A percentile compares a stretch with the other conserved stretches of the same genome.
These are phyloP conservation scores for Ciconia nigra DNA, from an alignment of 2,797 vertebrate species.

Conservation along the genomic window DNA sequence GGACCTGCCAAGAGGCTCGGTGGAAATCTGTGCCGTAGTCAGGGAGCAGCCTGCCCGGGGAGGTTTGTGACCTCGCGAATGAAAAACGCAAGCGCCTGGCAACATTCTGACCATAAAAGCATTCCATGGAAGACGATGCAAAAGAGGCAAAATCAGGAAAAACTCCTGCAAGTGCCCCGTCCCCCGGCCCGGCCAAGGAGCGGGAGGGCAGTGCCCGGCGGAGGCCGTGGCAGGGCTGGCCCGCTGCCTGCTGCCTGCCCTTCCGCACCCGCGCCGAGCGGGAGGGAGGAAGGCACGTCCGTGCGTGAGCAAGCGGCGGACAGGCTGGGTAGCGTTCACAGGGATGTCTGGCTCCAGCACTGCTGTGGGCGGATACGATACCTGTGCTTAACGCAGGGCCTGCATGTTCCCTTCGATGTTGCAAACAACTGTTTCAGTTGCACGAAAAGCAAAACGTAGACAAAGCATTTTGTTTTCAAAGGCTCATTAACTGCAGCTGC, in stretches of 20 bases:
- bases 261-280: rapidly evolving
- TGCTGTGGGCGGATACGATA: neutral
- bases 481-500: neutral
- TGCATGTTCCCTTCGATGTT: neutral
- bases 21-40: neutral
- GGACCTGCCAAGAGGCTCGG: neutral
- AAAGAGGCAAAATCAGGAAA: neutral
- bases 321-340: rapidly evolving
- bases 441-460: neutral
- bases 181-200: neutral
- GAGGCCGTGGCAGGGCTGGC: neutral
- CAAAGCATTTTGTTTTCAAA: neutral
- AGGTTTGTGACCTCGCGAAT: neutral
- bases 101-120: neutral
- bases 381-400: neutral
- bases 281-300: rapidly evolving
- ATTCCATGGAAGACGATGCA: rapidly evolving
- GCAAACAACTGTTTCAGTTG: neutral
- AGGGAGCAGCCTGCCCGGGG: neutral
- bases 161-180: rapidly evolving
- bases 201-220: rapidly evolving
- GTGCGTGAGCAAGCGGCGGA: rapidly evolving
- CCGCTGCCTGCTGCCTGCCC: neutral
- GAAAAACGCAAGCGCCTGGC: neutral
- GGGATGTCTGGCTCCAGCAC: neutral